Percentiles rank a stretch among this genome's conserved stretches.
Evolutionary conservation across 2,888 invertebrate species (phyloP).

Genomic region (Fabriciana adippe): DNA sequence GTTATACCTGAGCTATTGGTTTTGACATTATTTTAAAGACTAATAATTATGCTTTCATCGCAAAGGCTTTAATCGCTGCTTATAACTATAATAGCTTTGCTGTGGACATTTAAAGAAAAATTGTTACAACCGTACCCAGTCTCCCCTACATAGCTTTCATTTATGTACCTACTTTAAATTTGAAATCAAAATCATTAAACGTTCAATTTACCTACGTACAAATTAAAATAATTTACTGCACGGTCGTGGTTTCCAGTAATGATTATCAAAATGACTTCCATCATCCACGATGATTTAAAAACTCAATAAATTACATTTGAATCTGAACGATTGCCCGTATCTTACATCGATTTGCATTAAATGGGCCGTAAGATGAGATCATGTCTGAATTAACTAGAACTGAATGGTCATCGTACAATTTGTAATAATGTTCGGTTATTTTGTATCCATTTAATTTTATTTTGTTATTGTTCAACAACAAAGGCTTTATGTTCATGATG

Average conservation of each 20-base stretch:
- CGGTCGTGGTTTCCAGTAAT: constrained; percentile 39
- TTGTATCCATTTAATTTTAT: constrained; percentile 41
- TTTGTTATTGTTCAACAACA: constrained; percentile 1
- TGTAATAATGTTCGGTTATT: constrained; percentile 49
- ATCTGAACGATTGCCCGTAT: constrained; percentile 58
- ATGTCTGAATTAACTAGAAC: constrained; percentile 62
- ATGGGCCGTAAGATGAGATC: constrained; percentile 76
- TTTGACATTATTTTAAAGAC: too few relatives aligned
- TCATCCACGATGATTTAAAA: constrained; percentile 74
- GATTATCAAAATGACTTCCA: constrained; percentile 65
- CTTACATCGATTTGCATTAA: constrained; percentile 79
- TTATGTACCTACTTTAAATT: too few relatives aligned
- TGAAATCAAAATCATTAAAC: not conserved
- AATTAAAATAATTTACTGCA: constrained; percentile 15
- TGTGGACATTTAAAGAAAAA: too few relatives aligned
- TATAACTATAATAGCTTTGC: too few relatives aligned
- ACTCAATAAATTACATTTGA: constrained; percentile 65
- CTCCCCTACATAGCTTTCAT: too few relatives aligned
- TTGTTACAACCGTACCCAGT: too few relatives aligned
- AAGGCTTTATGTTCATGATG: not conserved
- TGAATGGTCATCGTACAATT: constrained; percentile 50
- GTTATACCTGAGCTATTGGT: too few relatives aligned
- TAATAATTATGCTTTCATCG: too few relatives aligned
- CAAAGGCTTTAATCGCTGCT: too few relatives aligned
- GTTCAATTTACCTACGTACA: not conserved